Evolutionary conservation across 2,888 invertebrate genomes (phyloP), one percentile per base, ranked within the genome.

Genomic region (Trichogramma evanescens): DNA sequence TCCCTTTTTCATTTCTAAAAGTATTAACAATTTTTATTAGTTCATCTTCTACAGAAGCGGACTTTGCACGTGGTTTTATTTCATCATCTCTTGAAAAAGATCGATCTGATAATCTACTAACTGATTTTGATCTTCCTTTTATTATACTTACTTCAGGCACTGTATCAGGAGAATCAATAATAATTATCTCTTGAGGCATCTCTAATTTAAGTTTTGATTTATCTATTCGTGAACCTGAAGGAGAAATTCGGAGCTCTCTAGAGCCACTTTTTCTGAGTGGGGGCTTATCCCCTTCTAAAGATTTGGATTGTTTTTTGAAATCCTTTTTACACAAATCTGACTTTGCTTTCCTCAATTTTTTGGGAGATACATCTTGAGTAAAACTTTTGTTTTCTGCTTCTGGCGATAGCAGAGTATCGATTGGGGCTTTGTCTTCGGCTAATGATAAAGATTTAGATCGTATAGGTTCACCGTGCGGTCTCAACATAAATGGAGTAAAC

Each of bases 131-230:
- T 69, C 77, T 71, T 38, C 73, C 76, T 62, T 77, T 78, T 4
- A 78, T 72, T 9, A 78, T 78, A 60, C 77, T 78, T 1, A 77
- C 71, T 56, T 78, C 74, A 26, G 77, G 76, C 4, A 67, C 70
- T 3, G 74, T 69, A 50, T 77, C 77, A 4, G 75, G 76, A 6
- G 77, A 76, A 57, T 78, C 77, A 43, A 78, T 78, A 59, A 77
- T 77, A 54, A 78, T 78, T 66, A 77, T 77, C 55, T 77, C 77
- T 0, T 77, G 77, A 76, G 77, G 75, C 62, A 77, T 77, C 6
- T 75, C 74, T 8, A 77, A 65, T 45, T 77, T 78, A 9, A 78
- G 63, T 63, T 77, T 78, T 3, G 76, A 76, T 62, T 78, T 78
- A 66, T 77, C 75, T 56, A 77, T 76, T 61, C 74, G 74, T 0